Evolutionary conservation across 2,888 invertebrate genomes (phyloP), one percentile per base, ranked within the genome.

Genomic region (Aricia artaxerxes): DNA sequence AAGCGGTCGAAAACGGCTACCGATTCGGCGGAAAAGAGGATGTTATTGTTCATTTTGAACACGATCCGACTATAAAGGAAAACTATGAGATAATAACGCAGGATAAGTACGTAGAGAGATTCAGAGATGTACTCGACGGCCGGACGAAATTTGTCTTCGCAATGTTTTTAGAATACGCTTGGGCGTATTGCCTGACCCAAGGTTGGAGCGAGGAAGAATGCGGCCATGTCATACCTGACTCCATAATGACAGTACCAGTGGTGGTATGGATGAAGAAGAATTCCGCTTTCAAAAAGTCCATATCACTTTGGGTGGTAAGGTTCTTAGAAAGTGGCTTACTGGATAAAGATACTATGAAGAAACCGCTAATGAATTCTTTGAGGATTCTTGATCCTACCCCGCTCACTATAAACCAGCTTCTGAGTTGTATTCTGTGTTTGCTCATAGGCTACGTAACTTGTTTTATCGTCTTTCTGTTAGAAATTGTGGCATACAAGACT

Each of bases 241-340:
- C 90, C 0, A 91, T 92, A 49, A 84, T 92, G 84, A 89, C 89
- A 1, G 86, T 91, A 5, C 91, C 92, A 6, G 83, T 91, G 76
- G 92, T 91, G 1, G 85, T 92, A 24, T 92, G 90, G 91, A 89
- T 89, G 87, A 88, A 83, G 79, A 87, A 86, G 80, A 85, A 88
- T 79, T 92, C 92, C 13, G 88, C 91, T 1, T 91, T 89, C 78
- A 82, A 82, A 2, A 83, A 82, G 16, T 83, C 89, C 0, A 79
- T 92, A 9, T 82, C 85, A 0, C 80, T 84, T 11, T 91, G 91
- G 92, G 82, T 92, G 4, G 88, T 88, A n/a, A 85, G 91, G 49
- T 83, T 92, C 72, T 83, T 91, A 11, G 92, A 92, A 80, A 88
- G 87, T 76, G 92, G 92, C 0, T 83, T 92, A 57, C 82, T 92